phyloP scores from a whole-genome alignment of 2,797 vertebrate species.

The Pseudomugil tenellus region DNA sequence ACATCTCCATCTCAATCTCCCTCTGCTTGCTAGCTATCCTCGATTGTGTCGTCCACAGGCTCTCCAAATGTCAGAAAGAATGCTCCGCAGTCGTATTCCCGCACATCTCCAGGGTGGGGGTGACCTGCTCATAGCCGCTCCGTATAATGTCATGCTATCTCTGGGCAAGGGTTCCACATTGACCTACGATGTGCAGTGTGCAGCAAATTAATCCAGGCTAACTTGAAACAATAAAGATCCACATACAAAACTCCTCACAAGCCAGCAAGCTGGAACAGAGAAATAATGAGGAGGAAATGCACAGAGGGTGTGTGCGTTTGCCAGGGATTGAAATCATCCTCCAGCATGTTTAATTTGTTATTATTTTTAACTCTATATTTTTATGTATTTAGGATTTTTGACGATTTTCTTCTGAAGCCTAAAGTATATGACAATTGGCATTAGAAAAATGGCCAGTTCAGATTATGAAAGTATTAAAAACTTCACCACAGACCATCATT shows the following conservation, averaged over 20 bases:
- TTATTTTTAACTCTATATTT: background rate
- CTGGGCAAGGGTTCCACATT: slow-evolving; percentile 56
- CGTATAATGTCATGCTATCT: slow-evolving; percentile 66
- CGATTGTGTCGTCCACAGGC: slow-evolving; percentile 70
- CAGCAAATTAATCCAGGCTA: slow-evolving; percentile 21
- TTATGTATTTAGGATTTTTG: background rate
- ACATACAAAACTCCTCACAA: slow-evolving; percentile 13
- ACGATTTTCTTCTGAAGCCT: background rate
- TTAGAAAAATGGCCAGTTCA: background rate
- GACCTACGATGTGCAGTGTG: slow-evolving; percentile 47
- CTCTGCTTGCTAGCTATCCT: slow-evolving; percentile 55
- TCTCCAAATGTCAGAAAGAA: slow-evolving; percentile 78
- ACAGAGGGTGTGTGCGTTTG: background rate
- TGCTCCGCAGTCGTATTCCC: slow-evolving; percentile 51
- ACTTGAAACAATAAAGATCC: slow-evolving; percentile 22
- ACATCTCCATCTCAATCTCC: slow-evolving; percentile 77
- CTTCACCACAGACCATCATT: background rate
- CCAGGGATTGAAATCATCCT: background rate
- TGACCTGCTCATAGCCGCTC: slow-evolving; percentile 58
- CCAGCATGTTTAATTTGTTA: background rate
- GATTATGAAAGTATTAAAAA: background rate
- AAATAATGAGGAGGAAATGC: slow-evolving; percentile 23
- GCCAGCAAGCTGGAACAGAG: slow-evolving; percentile 10
- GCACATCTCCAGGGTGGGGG: slow-evolving; percentile 44
- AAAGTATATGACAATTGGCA: background rate